These are phyloP conservation scores for Falco berigora DNA, from an alignment of 2,797 vertebrate species.

Conservation along the genomic window DNA sequence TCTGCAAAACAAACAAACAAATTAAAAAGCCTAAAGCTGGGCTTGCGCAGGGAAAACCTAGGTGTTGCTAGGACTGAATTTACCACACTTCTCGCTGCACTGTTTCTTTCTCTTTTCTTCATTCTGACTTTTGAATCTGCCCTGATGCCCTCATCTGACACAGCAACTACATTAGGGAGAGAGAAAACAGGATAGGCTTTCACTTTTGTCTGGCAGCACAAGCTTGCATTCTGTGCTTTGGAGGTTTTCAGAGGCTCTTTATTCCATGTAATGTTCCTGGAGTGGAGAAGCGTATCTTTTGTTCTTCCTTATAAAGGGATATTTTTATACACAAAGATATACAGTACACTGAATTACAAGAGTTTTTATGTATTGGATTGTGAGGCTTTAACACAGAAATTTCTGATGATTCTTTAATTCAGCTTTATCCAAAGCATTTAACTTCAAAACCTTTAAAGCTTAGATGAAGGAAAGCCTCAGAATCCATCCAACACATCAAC, in stretches of 20 bases:
- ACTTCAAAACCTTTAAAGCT: conserved; percentile 45
- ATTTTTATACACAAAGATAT: conserved; percentile 70
- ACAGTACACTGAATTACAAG: conserved; percentile 61
- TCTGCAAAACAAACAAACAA: background rate
- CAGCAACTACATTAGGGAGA: conserved; percentile 49
- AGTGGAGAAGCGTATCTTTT: conserved; percentile 66
- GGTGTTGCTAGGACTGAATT: background rate
- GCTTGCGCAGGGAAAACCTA: background rate
- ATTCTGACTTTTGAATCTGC: conserved; percentile 40
- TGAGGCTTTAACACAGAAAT: conserved; percentile 24
- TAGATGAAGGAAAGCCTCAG: conserved; percentile 7
- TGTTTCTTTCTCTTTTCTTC: conserved; percentile 16
- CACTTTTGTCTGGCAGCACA: conserved; percentile 68
- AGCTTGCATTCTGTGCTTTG: conserved; percentile 65
- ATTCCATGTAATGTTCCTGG: conserved; percentile 67
- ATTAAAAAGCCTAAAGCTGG: background rate
- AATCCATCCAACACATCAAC: conserved; percentile 24
- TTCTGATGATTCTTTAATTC: conserved; percentile 37
- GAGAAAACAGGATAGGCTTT: conserved; percentile 65
- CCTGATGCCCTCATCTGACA: conserved; percentile 62
- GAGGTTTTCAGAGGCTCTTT: conserved; percentile 67
- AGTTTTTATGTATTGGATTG: conserved; percentile 50
- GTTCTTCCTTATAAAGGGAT: conserved; percentile 68
- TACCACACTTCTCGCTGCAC: background rate
- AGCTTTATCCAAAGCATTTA: background rate